phyloP scores from a whole-genome alignment of 2,113 vertebrate genomes.

The Nerophis ophidion region DNA sequence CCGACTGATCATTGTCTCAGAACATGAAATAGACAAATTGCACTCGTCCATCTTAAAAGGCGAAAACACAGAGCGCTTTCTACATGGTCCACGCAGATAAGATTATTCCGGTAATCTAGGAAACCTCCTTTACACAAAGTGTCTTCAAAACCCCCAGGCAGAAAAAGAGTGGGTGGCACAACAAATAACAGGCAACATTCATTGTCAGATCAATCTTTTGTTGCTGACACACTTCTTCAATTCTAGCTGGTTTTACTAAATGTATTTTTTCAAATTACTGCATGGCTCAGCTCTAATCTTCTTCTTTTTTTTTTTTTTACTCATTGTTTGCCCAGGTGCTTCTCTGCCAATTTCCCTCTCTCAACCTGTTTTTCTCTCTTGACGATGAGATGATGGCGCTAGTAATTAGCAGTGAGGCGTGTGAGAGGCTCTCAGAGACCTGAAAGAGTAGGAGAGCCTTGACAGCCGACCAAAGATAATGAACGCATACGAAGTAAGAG shows the following conservation, averaged over 20 bases:
- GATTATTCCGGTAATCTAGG: too few species aligned
- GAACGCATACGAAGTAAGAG: conserved; percentile 30
- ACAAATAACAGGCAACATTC: conserved; percentile 23
- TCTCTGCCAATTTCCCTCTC: conserved; percentile 2
- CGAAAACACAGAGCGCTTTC: too few species aligned
- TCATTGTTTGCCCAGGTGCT: conserved; percentile 3
- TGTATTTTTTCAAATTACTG: conserved; percentile 31
- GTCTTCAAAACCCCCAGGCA: conserved; percentile 23
- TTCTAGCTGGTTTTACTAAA: conserved; percentile 15
- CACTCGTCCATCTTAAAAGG: too few species aligned
- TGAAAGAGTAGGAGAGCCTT: conserved; percentile 27
- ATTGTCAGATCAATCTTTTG: conserved; percentile 34
- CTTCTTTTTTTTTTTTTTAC: conserved; percentile 1
- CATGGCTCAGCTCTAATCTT: not conserved
- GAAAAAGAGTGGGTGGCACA: conserved; percentile 42
- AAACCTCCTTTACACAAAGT: not conserved
- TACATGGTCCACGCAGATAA: too few species aligned
- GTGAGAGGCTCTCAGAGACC: conserved; percentile 18
- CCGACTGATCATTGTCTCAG: too few species aligned
- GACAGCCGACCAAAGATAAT: conserved; percentile 41
- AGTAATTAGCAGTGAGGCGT: conserved; percentile 39
- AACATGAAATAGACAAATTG: too few species aligned
- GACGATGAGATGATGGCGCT: conserved; percentile 34
- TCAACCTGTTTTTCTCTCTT: conserved; percentile 16
- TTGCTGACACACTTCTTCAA: conserved; percentile 21